Conservation (phyloP, 2,888 invertebrate species). For the Thera obeliscata region DNA sequence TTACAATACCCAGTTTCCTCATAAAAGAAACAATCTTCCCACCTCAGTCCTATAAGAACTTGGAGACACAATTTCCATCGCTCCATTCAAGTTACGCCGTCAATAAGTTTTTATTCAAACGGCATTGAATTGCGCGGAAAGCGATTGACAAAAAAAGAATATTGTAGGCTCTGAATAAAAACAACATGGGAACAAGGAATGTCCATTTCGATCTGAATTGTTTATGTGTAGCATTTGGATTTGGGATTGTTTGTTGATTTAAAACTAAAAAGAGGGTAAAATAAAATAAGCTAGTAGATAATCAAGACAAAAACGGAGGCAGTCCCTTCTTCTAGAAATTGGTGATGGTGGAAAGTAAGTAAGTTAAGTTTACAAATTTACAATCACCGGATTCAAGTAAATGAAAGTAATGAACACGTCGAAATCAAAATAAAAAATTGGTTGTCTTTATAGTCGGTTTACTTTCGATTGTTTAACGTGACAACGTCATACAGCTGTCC, state of each 20-base stretch:
- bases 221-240: slow-evolving; percentile 34
- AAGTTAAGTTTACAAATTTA: too few species aligned
- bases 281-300: neutral
- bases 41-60: slow-evolving; percentile 24
- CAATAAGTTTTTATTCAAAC: slow-evolving; percentile 49
- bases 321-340: too few species aligned
- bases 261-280: neutral
- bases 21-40: slow-evolving; percentile 29
- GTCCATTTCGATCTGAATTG: slow-evolving; percentile 34
- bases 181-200: slow-evolving; percentile 27
- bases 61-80: slow-evolving; percentile 26
- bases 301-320: too few species aligned
- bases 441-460: too few species aligned
- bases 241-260: slow-evolving; percentile 22
- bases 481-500: too few species aligned
- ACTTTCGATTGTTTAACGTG: too few species aligned
- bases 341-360: too few species aligned
- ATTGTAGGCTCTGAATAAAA: slow-evolving; percentile 46
- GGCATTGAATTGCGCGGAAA: slow-evolving; percentile 50
- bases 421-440: too few species aligned
- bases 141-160: slow-evolving; percentile 46
- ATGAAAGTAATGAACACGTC: too few species aligned
- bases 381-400: too few species aligned
- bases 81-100: slow-evolving; percentile 34
- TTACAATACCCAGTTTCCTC: slow-evolving; percentile 13